These are phyloP conservation scores for Tachycineta bicolor DNA, from an alignment of 2,113 vertebrate genomes.

Conservation along the genomic window DNA sequence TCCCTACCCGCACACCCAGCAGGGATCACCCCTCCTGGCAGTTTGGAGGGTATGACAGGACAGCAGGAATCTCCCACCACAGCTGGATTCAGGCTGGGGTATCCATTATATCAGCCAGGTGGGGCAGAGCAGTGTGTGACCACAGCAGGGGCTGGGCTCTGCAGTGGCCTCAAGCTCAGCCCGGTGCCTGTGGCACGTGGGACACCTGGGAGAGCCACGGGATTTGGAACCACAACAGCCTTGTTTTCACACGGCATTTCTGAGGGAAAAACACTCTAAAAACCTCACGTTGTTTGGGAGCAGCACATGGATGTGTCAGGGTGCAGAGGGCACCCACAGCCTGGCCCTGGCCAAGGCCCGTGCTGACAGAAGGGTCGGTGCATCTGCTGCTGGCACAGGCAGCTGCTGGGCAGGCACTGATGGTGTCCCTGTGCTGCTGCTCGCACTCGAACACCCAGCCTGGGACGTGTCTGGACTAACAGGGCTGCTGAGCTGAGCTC, in stretches of 20 bases:
- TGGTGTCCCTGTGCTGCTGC: not conserved
- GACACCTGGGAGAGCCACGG: fast-evolving
- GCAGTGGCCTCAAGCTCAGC: fast-evolving
- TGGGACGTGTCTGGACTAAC: not conserved
- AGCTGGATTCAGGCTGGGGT: not conserved
- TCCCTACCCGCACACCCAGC: fast-evolving
- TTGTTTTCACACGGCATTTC: fast-evolving
- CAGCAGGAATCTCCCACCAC: not conserved
- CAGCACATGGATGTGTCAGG: fast-evolving
- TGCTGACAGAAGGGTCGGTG: fast-evolving
- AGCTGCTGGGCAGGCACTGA: not conserved
- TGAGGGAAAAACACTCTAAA: fast-evolving
- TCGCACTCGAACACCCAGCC: not conserved
- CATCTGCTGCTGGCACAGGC: fast-evolving
- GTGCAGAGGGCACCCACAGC: not conserved
- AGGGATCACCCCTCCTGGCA: fast-evolving
- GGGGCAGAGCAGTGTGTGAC: fast-evolving
- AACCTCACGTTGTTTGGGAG: not conserved
- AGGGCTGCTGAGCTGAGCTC: not conserved
- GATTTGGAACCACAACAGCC: fast-evolving
- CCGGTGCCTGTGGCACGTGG: no score
- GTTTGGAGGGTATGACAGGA: fast-evolving
- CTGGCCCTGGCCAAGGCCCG: fast-evolving
- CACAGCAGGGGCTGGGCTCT: not conserved
- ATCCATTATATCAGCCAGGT: fast-evolving